phyloP scores from a whole-genome alignment of 1,140 invertebrate species.

The Zaprionus tsacasi region DNA sequence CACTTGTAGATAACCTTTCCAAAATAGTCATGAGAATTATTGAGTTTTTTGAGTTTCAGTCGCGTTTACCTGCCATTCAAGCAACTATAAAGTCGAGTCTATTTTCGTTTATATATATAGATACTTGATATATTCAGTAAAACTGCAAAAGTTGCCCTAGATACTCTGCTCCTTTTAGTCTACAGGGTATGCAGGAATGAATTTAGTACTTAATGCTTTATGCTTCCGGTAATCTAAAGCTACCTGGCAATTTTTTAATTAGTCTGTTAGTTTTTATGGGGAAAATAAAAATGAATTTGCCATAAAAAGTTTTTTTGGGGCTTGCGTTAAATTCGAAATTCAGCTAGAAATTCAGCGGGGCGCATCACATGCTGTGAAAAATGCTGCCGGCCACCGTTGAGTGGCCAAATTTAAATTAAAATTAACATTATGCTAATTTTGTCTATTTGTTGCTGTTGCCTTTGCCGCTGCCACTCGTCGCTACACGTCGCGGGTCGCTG shows the following conservation, averaged over 20 bases:
- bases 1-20: not conserved
- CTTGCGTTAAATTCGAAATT: conserved; percentile 17
- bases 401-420: conserved; percentile 81
- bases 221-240: not conserved
- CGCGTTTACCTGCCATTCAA: not conserved
- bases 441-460: conserved; percentile 50
- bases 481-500: conserved; percentile 71
- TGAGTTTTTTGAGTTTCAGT: not conserved
- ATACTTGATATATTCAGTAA: too few relatives aligned
- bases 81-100: not conserved
- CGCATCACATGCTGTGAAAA: conserved; percentile 74
- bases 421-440: conserved; percentile 80
- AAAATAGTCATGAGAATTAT: not conserved
- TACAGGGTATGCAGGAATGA: not conserved
- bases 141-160: too few relatives aligned
- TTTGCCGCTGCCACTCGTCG: conserved; percentile 17
- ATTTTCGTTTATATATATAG: too few relatives aligned
- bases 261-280: conserved; percentile 3
- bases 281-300: conserved; percentile 3
- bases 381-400: conserved; percentile 68
- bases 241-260: conserved; percentile 7
- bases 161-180: not conserved
- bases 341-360: conserved; percentile 64
- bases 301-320: conserved; percentile 4
- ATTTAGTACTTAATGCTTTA: not conserved